Conservation (phyloP, 2,113 vertebrate species). For the Nothocercus nigrocapillus region DNA sequence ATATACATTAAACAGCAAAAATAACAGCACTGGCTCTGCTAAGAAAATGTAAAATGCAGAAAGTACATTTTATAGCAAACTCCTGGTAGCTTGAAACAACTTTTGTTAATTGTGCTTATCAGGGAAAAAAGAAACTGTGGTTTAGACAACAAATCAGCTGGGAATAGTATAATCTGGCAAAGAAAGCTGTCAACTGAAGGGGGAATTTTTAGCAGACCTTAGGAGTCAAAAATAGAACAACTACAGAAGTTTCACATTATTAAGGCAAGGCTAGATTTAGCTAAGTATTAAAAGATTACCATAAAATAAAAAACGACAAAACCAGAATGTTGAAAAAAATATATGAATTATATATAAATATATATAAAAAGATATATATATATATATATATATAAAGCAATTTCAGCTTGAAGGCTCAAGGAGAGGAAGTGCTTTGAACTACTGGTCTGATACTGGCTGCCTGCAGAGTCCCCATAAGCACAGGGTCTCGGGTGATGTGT, state of each 20-base stretch:
- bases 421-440: background rate
- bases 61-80: background rate
- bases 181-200: conserved; percentile 42
- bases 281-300: background rate
- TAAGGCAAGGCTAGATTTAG: background rate
- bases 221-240: conserved; percentile 48
- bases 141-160: conserved; percentile 51
- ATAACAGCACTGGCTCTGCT: background rate
- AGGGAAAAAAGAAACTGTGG: background rate
- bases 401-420: background rate
- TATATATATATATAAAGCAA: background rate
- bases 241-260: conserved; percentile 6
- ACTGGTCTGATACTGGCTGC: background rate
- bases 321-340: background rate
- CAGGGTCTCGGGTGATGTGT: background rate
- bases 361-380: background rate
- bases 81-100: conserved; percentile 30
- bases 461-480: background rate
- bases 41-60: background rate
- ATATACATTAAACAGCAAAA: background rate
- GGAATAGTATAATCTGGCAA: conserved; percentile 52
- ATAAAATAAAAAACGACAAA: background rate
- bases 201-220: conserved; percentile 50
- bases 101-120: conserved; percentile 47
- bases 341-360: too few species aligned